Evolutionary conservation across 2,888 invertebrate species (phyloP), one percentile per base, ranked within the genome.

Genomic region (Augiades crinisus): DNA sequence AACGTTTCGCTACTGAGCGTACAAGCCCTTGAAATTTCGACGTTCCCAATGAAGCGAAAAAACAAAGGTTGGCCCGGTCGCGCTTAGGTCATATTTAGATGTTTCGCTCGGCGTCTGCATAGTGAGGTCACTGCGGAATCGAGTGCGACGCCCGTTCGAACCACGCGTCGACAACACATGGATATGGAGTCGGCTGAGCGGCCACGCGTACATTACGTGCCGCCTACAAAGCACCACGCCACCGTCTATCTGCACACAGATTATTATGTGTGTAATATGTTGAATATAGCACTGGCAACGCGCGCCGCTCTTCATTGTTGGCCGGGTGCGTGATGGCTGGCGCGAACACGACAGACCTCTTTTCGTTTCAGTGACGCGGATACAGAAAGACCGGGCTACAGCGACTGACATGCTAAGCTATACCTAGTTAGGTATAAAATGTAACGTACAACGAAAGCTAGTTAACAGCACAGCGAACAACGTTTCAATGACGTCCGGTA

Each of bases 151-250:
- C 64, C 73, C 74, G 78, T 59, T 65, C 66, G 65, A 55, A 53
- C 52, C 58, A 63, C 68, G 64, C 68, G 69, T 65, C 69, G 68
- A 73, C 79, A 75, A 72, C 72, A 72, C 74, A 75, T 70, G 70
- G 78, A 70, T 72, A 70, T 67, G 69, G 69, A 69, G 70, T 62
- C 68, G 73, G 70, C 70, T 68, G 60, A 69, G 63, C 70, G 78
- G 77, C 70, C 86, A 83, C 83, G 84, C 83, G 78, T 76, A 75
- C 72, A 78, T 77, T 78, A 78, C 83, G 77, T 86, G 84, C 77
- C 79, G 73, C 77, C 78, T 77, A 81, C 79, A 73, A 69, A 69
- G 47, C 53, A 37, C 44, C 46, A 38, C 54, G 44, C 52, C 72
- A 75, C 59, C 58, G 72, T 65, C 77, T 81, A 76, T 79, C 77